These are phyloP conservation scores for Vulpes ferrilata DNA, from an alignment of 2,113 vertebrate species.

Conservation along the genomic window DNA sequence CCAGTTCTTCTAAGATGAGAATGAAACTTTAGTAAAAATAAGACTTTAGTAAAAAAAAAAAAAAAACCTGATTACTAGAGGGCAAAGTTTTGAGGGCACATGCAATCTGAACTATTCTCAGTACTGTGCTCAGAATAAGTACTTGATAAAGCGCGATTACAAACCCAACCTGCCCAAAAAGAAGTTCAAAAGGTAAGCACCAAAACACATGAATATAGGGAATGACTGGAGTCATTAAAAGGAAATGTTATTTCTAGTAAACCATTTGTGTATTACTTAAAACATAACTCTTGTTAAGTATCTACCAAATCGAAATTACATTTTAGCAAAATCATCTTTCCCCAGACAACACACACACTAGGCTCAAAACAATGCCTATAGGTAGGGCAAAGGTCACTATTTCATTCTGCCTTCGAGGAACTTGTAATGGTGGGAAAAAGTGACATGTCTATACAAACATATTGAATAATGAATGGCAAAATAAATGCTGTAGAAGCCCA, in stretches of 20 bases:
- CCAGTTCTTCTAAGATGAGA: not conserved
- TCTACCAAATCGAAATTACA: not conserved
- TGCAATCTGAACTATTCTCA: not conserved
- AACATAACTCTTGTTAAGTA: not conserved
- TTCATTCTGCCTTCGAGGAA: not conserved
- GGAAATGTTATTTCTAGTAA: not conserved
- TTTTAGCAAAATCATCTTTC: conserved; percentile 12
- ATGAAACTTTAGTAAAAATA: not conserved
- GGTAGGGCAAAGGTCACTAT: not conserved
- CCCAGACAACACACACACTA: not conserved
- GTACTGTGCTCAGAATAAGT: not conserved
- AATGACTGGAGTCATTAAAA: not conserved
- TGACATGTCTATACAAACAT: not conserved
- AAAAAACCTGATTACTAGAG: not conserved
- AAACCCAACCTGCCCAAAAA: not conserved
- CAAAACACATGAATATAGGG: not conserved
- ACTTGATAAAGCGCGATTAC: not conserved
- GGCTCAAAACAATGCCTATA: not conserved
- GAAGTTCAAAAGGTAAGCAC: not conserved
- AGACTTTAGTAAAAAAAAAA: not conserved
- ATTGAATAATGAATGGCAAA: not conserved
- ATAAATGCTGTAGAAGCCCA: not conserved
- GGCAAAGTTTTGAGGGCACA: not conserved
- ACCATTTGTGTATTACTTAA: not conserved
- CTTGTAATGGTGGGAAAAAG: not conserved